Evolutionary conservation across 2,113 vertebrate genomes (phyloP).

Genomic region (Corythornis vintsioides): DNA sequence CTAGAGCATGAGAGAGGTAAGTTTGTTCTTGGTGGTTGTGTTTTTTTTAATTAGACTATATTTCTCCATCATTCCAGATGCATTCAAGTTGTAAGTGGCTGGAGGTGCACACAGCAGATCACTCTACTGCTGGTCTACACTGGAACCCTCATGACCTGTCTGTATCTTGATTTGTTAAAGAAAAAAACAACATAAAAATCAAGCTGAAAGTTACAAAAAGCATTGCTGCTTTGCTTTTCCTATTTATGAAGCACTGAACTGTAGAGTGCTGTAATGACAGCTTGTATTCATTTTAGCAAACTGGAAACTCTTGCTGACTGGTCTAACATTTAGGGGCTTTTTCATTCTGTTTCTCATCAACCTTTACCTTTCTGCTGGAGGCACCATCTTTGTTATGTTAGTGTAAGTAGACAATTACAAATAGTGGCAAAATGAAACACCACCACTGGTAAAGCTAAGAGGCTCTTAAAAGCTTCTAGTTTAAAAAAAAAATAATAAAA

Average conservation of each 20-base stretch:
- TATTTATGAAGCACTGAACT: constrained; percentile 52
- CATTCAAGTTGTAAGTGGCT: background rate
- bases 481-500: background rate
- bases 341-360: constrained; percentile 35
- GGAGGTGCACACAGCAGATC: background rate
- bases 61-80: background rate
- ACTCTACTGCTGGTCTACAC: background rate
- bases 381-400: constrained; percentile 13
- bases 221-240: background rate
- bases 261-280: constrained; percentile 2
- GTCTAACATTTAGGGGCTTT: constrained; percentile 4
- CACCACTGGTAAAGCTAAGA: background rate
- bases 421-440: background rate
- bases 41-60: background rate
- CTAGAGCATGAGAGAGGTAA: background rate
- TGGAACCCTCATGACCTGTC: background rate
- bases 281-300: constrained; percentile 51
- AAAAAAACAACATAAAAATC: constrained; percentile 10
- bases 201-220: background rate
- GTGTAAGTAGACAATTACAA: constrained; percentile 10
- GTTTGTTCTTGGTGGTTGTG: background rate
- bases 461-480: background rate
- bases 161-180: background rate
- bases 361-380: constrained; percentile 26
- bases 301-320: constrained; percentile 43